Evolutionary conservation across 2,113 vertebrate genomes (phyloP).

Genomic region (Notothenia coriiceps): DNA sequence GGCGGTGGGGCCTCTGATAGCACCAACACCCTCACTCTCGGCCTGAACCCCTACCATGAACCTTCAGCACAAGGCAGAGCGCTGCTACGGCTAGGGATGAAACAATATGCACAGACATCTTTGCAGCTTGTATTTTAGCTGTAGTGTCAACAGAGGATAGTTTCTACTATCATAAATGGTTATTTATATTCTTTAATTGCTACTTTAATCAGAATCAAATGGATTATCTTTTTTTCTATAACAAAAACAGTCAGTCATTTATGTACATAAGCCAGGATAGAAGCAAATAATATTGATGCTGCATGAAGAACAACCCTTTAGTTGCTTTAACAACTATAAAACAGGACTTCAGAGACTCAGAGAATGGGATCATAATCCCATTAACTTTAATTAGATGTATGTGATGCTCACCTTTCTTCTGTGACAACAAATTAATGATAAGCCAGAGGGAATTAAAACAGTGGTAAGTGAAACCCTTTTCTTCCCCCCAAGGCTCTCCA

Average conservation of each 20-base stretch:
- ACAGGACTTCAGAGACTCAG: constrained; percentile 35
- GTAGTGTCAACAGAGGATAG: not conserved
- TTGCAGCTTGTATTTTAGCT: constrained; percentile 24
- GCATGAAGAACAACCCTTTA: constrained; percentile 32
- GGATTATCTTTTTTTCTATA: not conserved
- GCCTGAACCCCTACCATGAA: constrained; percentile 43
- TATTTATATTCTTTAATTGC: not conserved
- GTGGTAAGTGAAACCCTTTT: constrained; percentile 70
- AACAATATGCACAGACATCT: constrained; percentile 26
- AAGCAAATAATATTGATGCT: constrained; percentile 23
- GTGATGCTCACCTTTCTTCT: constrained; percentile 69
- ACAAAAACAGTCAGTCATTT: constrained; percentile 11
- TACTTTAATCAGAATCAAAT: not conserved
- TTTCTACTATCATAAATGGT: not conserved
- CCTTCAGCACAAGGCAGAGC: constrained; percentile 21
- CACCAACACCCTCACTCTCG: constrained; percentile 67
- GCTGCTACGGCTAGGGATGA: constrained; percentile 9
- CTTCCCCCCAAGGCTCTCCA: constrained; percentile 70
- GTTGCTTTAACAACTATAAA: constrained; percentile 35
- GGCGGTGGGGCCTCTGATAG: constrained; percentile 64
- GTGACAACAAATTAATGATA: constrained; percentile 73
- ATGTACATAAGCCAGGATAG: not conserved
- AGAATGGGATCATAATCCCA: constrained; percentile 64
- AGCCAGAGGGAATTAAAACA: constrained; percentile 74
- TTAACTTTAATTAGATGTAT: constrained; percentile 74